Evolutionary conservation across 2,888 invertebrate species (phyloP).

Genomic region (Camponotus fellah): DNA sequence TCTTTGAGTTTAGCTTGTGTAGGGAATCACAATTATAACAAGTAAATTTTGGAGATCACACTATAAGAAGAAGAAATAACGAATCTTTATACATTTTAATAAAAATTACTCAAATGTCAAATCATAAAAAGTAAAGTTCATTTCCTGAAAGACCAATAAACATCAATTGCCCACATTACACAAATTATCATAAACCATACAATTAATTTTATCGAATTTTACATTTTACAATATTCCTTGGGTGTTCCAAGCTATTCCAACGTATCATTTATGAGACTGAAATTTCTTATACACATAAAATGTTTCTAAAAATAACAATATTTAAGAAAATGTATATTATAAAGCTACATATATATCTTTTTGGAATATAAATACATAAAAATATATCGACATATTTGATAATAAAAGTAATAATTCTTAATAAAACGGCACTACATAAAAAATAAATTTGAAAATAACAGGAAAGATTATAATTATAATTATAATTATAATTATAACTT

Average conservation of each 20-base stretch:
- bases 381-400: not conserved
- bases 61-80: no score
- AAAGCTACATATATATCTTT: not conserved
- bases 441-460: no score
- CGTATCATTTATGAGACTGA: constrained; percentile 19
- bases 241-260: constrained; percentile 15
- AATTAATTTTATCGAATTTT: constrained; percentile 1
- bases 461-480: no score
- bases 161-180: not conserved
- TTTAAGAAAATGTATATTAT: not conserved
- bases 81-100: no score
- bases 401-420: not conserved
- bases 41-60: no score
- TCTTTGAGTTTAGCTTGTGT: no score
- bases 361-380: not conserved
- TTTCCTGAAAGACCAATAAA: not conserved
- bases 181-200: not conserved
- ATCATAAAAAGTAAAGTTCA: not conserved
- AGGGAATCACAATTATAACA: no score
- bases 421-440: no score
- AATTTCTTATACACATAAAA: not conserved
- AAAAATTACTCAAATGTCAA: no score
- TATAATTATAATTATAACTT: no score
- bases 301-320: not conserved
- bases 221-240: not conserved